Conservation (phyloP, 37 sponge, comb jelly and placozoan genomes). For the Mnemiopsis leidyi region DNA sequence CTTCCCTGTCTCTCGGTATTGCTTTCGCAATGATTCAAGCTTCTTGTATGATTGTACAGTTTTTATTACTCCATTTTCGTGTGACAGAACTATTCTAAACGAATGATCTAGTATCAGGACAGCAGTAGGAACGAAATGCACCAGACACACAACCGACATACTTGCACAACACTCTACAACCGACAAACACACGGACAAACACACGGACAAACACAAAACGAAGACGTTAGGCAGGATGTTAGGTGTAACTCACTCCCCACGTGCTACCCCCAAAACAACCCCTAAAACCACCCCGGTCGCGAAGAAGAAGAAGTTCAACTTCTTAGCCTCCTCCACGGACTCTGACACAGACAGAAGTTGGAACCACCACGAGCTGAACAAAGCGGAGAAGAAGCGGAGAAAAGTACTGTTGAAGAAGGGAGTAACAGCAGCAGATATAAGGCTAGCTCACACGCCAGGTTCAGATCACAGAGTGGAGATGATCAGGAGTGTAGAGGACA, state of each 20-base stretch:
- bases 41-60: not conserved
- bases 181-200: not conserved
- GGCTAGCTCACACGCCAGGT: not conserved
- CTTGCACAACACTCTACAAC: not conserved
- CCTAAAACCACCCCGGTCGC: not conserved
- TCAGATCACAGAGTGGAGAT: not conserved
- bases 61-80: not conserved
- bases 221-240: not conserved
- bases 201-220: not conserved
- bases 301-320: not conserved
- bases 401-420: not conserved
- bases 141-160: not conserved
- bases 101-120: not conserved
- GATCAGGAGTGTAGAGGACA: not conserved
- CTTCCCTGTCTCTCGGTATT: too few relatives aligned
- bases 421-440: not conserved
- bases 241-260: not conserved
- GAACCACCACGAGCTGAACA: not conserved
- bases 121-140: not conserved
- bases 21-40: too few relatives aligned
- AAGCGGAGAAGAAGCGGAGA: not conserved
- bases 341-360: not conserved
- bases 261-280: not conserved
- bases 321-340: not conserved
- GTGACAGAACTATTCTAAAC: not conserved